Evolutionary conservation across 2,113 vertebrate species (phyloP).

Genomic region (Gallinago undulata): DNA sequence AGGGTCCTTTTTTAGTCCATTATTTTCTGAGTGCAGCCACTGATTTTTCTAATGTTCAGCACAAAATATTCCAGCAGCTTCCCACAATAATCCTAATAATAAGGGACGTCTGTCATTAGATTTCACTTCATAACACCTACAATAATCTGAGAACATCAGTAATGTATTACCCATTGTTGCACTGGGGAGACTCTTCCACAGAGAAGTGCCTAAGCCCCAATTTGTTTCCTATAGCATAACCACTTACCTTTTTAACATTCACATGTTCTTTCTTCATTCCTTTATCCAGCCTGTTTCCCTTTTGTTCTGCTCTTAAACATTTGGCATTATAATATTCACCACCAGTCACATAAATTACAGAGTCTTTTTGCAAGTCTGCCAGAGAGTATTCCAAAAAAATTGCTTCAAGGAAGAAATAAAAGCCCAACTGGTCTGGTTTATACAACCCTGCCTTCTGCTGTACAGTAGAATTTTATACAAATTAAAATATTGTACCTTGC

Average conservation of each 20-base stretch:
- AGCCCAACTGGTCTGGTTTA: not conserved
- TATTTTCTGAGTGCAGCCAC: not conserved
- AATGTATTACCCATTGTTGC: not conserved
- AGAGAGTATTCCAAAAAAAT: not conserved
- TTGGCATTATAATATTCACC: not conserved
- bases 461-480: not conserved
- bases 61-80: not conserved
- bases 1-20: not conserved
- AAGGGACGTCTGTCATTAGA: not conserved
- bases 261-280: not conserved
- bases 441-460: rapidly evolving
- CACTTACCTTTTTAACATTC: not conserved
- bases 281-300: not conserved
- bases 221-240: not conserved
- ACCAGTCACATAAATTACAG: not conserved
- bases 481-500: not conserved
- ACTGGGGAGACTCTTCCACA: not conserved
- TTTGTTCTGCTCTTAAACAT: not conserved
- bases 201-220: not conserved
- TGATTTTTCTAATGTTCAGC: not conserved
- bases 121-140: not conserved
- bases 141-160: not conserved
- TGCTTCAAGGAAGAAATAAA: not conserved
- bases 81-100: not conserved
- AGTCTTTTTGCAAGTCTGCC: not conserved